Evolutionary conservation across 2,888 invertebrate genomes (phyloP), one percentile per base, ranked within the genome.

Genomic region (Lasioglossum marginatum): DNA sequence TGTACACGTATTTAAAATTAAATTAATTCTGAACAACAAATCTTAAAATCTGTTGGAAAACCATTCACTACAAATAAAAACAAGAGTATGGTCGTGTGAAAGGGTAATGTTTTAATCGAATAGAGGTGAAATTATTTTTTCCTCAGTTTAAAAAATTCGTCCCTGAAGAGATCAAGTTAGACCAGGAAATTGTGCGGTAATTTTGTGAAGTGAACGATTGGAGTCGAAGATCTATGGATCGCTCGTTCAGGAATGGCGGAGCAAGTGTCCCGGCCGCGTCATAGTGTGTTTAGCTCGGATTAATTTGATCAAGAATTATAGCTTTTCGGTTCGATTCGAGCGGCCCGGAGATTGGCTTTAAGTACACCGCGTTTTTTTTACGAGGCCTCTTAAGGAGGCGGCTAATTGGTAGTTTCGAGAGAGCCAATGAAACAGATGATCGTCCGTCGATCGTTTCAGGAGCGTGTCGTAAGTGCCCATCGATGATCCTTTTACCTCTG

Each of bases 241-340:
- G 6, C 16, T 52, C 60, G 60, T 27, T 23, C 8, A 34, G 23
- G 34, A 34, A 27, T 34, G 31, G 66, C 70, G 43, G 23, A 66
- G 31, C n/a, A 12, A 48, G 75, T 34, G 52, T 70, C 45, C 60
- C 23, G 66, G 73, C 19, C 73, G 68, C 43, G 43, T 74, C 43
- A 23, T 23, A 74, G 52, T n/a, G 73, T 19, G 68, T 82, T 79
- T 37, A 68, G 27, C 23, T 75, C 71, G 60, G 40, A 81, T 83
- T 72, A 81, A 81, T 81, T 83, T 34, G 83, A 83, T 82, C 76
- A 45, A 45, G 83, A 82, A 83, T 83, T 82, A 83, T 76, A 82
- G 57, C 74, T 68, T 82, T 82, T 68, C 82, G 82, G 74, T 68
- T 43, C 80, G 68, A 73, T 79, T 79, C 80, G 48, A 60, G 45